Conservation (phyloP, 2,113 vertebrate species). For the Sander vitreus region DNA sequence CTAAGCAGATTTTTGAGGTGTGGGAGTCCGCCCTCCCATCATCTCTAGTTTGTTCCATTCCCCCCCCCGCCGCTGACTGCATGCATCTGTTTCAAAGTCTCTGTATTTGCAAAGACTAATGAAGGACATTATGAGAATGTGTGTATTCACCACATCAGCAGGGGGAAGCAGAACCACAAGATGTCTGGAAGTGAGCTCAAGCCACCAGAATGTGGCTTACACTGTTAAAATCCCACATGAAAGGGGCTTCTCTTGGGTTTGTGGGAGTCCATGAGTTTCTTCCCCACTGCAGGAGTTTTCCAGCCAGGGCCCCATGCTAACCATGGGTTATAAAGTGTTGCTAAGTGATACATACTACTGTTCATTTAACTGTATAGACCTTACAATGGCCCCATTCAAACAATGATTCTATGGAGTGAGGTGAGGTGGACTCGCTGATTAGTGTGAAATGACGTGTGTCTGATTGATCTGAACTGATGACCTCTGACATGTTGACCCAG, state of each 20-base stretch:
- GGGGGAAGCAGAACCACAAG: conserved; percentile 40
- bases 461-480: not conserved
- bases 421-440: not conserved
- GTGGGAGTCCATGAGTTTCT: conserved; percentile 47
- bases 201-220: conserved; percentile 68
- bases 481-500: not conserved
- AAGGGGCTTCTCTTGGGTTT: conserved; percentile 64
- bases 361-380: conserved; percentile 19
- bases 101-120: conserved; percentile 53
- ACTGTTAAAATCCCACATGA: conserved; percentile 76
- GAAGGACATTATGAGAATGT: conserved; percentile 58
- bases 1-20: conserved; percentile 45
- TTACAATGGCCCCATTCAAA: conserved; percentile 4
- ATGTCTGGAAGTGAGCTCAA: conserved; percentile 74
- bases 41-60: conserved; percentile 58
- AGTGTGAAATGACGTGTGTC: not conserved
- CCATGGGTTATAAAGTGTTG: conserved; percentile 53
- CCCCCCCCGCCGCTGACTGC: conserved; percentile 26
- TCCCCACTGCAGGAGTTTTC: conserved; percentile 49
- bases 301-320: conserved; percentile 54
- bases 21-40: conserved; percentile 36
- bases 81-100: conserved; percentile 50
- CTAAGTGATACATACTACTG: conserved; percentile 47
- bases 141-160: conserved; percentile 57
- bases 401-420: not conserved